Evolutionary conservation across 2,888 invertebrate species (phyloP).

Genomic region (Ceramica pisi): DNA sequence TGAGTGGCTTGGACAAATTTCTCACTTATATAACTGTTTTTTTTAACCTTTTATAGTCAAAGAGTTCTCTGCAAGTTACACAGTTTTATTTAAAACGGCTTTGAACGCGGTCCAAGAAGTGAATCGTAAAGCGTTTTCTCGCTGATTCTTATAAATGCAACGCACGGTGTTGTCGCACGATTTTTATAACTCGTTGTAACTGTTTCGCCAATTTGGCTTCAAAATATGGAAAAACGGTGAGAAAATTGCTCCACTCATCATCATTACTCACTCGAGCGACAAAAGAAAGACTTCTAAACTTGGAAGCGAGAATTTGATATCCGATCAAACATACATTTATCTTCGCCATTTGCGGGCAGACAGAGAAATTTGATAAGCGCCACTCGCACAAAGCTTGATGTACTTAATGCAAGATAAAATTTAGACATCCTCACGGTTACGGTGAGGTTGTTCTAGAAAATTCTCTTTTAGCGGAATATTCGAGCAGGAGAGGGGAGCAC

Average conservation of each 20-base stretch:
- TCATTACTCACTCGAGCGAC: slow-evolving; percentile 57
- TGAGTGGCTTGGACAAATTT: slow-evolving; percentile 54
- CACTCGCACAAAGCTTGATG: slow-evolving; percentile 74
- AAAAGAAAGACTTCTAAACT: slow-evolving; percentile 58
- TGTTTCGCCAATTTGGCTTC: slow-evolving; percentile 14
- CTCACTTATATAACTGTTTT: slow-evolving; percentile 38
- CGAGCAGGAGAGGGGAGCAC: slow-evolving; percentile 78
- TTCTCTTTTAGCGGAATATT: slow-evolving; percentile 79
- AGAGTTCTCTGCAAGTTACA: slow-evolving; percentile 28
- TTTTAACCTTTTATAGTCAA: slow-evolving; percentile 32
- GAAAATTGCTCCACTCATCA: slow-evolving; percentile 56
- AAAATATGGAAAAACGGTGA: slow-evolving; percentile 34
- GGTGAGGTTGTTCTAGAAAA: slow-evolving; percentile 77
- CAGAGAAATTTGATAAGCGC: slow-evolving; percentile 77
- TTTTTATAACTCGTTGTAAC: slow-evolving; percentile 9
- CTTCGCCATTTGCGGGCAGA: slow-evolving; percentile 55
- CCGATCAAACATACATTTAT: slow-evolving; percentile 71
- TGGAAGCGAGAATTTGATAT: slow-evolving; percentile 67
- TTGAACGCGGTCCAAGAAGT: slow-evolving; percentile 23
- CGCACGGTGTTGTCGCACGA: neutral
- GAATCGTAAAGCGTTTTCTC: slow-evolving; percentile 18
- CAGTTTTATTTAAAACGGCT: slow-evolving; percentile 36
- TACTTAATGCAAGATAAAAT: slow-evolving; percentile 79
- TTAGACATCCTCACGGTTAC: slow-evolving; percentile 76
- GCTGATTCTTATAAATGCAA: slow-evolving; percentile 21